Conservation (phyloP, 2,888 invertebrate genomes). For the Drymonia ruficornis region DNA sequence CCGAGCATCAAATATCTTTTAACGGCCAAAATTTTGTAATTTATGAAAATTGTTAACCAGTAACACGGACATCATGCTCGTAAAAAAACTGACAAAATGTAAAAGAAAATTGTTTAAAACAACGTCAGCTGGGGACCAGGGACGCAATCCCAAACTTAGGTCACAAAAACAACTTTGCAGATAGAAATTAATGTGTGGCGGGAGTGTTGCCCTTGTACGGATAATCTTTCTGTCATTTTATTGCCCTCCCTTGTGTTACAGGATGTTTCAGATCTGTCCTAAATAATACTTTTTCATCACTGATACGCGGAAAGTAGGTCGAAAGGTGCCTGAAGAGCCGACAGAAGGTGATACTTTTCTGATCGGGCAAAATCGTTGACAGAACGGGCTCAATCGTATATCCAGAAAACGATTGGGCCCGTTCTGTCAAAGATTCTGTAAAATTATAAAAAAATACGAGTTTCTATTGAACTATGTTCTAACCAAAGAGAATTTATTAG, state of each 20-base stretch:
- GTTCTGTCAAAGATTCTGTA: too few species aligned
- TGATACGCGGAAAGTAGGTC: too few species aligned
- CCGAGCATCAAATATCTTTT: constrained; percentile 17
- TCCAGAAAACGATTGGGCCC: too few species aligned
- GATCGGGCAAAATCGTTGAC: too few species aligned
- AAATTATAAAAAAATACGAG: too few species aligned
- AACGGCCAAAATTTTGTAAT: constrained; percentile 23
- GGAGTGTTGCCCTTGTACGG: constrained; percentile 19
- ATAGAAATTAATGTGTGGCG: constrained; percentile 44
- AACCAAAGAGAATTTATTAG: too few species aligned
- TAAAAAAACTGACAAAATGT: constrained; percentile 49
- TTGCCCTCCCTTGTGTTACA: constrained; percentile 3
- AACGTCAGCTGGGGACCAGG: constrained; percentile 49
- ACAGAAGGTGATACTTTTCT: too few species aligned
- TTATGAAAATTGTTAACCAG: constrained; percentile 41
- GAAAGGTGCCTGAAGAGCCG: too few species aligned
- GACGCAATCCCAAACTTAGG: constrained; percentile 44
- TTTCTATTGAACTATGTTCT: too few species aligned
- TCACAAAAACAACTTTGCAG: constrained; percentile 47
- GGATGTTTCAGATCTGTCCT: too few species aligned
- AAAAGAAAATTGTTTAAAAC: constrained; percentile 57
- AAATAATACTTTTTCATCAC: too few species aligned
- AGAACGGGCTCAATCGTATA: too few species aligned
- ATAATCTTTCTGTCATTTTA: constrained; percentile 23
- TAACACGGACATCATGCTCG: constrained; percentile 36